Conservation (phyloP, 2,113 vertebrate species). For the Microcebus jonahi region DNA sequence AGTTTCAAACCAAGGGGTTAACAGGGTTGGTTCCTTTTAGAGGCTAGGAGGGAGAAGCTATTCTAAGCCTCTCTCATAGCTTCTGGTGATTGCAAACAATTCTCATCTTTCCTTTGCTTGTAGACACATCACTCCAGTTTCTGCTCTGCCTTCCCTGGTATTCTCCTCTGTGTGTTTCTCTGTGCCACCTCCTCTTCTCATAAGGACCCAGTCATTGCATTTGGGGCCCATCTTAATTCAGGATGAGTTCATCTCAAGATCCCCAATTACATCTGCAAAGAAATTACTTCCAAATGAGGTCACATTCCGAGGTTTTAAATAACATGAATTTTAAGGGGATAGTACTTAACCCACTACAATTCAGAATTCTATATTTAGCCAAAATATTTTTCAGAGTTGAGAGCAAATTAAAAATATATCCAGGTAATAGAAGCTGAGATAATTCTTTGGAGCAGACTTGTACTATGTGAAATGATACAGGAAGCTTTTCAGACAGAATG, state of each 20-base stretch:
- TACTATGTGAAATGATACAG: not conserved
- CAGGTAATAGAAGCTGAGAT: not conserved
- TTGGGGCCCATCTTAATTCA: not conserved
- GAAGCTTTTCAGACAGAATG: not conserved
- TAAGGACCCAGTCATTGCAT: not conserved
- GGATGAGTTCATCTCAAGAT: not conserved
- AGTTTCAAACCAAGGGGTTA: not conserved
- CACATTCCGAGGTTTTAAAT: not conserved
- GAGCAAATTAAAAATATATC: not conserved
- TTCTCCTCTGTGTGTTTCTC: not conserved
- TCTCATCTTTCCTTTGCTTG: not conserved
- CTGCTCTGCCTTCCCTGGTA: not conserved
- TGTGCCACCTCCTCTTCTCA: not conserved
- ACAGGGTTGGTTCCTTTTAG: not conserved
- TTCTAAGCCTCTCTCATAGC: rapidly evolving
- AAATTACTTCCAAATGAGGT: not conserved
- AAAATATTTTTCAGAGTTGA: not conserved
- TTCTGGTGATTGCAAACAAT: not conserved
- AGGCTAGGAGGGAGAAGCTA: not conserved
- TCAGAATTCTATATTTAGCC: not conserved
- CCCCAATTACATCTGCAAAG: not conserved
- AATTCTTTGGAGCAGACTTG: not conserved
- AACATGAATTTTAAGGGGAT: not conserved
- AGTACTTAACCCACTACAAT: not conserved
- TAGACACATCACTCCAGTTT: not conserved